Evolutionary conservation across 2,797 vertebrate genomes (phyloP), one percentile per base, ranked within the genome.

Genomic region (Bucorvus abyssinicus): DNA sequence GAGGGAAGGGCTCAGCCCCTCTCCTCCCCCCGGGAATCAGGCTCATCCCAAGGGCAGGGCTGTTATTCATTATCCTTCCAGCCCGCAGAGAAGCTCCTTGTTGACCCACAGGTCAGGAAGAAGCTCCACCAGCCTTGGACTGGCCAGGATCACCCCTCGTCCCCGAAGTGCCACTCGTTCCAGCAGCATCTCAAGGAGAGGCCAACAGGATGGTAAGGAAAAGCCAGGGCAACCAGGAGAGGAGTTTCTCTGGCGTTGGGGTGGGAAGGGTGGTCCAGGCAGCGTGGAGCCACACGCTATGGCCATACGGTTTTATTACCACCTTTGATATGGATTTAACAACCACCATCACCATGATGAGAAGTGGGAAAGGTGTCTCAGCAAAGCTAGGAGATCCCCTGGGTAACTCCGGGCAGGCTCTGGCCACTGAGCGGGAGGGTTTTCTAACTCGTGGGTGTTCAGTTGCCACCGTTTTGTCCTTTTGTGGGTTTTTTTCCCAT

Each of bases 61-160:
- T 77, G 85, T 94, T 94, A 93, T 4, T 93, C 93, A 90, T 94
- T 94, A 87, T 24, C 87, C 52, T 29, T 49, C 61, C 73, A 52
- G 61, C 29, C 40, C 32, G 34, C 4, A 7, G 55, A 38, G 45
- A 34, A 64, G 67, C 40, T 83, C 86, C 34, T 63, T 5, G 12
- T 19, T 55, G 76, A 84, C 73, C 74, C 61, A 3, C 34, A 16
- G 36, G 24, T 7, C 81, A 50, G 77, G 40, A 52, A 8, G 14
- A 19, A 47, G 22, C 38, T 42, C 49, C 36, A 2, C 19, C 78
- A 79, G 56, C 57, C 40, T 65, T 36, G 47, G 4, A 24, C 19
- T 1, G 2, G 7, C 36, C 36, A 8, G 40, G 69, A 65, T 49
- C 27, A 0, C 4, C 27, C 50, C 34, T 55, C 2, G 2, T 20